These are phyloP conservation scores for Melanotaenia nigrans DNA, from an alignment of 2,797 vertebrate genomes.

Conservation along the genomic window DNA sequence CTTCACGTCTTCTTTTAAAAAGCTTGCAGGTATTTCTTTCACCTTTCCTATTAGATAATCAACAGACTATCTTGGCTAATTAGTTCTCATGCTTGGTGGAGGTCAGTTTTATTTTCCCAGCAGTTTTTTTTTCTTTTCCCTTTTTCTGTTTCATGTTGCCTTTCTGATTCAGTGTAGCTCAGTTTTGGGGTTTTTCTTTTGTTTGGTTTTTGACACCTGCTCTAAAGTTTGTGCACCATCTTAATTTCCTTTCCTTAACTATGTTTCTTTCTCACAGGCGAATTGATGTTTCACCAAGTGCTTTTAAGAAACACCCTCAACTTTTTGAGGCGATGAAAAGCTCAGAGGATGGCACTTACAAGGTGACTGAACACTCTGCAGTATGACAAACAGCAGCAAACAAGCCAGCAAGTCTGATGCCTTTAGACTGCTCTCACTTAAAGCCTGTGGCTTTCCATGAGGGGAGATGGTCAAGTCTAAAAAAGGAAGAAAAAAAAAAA, in stretches of 20 bases:
- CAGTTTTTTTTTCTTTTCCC: conserved; percentile 11
- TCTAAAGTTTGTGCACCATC: background rate
- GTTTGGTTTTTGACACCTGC: background rate
- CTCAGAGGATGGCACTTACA: conserved; percentile 93
- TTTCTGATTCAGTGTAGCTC: conserved; percentile 15
- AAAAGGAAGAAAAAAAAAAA: conserved; percentile 83
- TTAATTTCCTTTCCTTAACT: conserved; percentile 22
- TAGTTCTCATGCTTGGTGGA: conserved; percentile 65
- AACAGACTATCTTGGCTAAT: conserved; percentile 61
- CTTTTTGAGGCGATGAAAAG: conserved; percentile 96
- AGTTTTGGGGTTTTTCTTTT: background rate
- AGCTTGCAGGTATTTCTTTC: conserved; percentile 75
- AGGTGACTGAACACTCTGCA: conserved; percentile 95
- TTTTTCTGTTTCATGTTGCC: conserved; percentile 38
- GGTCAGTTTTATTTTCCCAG: conserved; percentile 62
- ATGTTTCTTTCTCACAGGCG: conserved; percentile 83
- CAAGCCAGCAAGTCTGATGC: conserved; percentile 76
- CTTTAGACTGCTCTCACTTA: conserved; percentile 92
- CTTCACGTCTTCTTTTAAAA: conserved; percentile 78
- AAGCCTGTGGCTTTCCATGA: conserved; percentile 95
- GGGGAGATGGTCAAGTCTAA: conserved; percentile 92
- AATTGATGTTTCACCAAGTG: conserved; percentile 99
- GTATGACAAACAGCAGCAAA: conserved; percentile 82
- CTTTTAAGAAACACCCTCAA: conserved; percentile 98
- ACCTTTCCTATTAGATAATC: conserved; percentile 67